Conservation (phyloP, 2,113 vertebrate species). For the Catharus bicknelli region DNA sequence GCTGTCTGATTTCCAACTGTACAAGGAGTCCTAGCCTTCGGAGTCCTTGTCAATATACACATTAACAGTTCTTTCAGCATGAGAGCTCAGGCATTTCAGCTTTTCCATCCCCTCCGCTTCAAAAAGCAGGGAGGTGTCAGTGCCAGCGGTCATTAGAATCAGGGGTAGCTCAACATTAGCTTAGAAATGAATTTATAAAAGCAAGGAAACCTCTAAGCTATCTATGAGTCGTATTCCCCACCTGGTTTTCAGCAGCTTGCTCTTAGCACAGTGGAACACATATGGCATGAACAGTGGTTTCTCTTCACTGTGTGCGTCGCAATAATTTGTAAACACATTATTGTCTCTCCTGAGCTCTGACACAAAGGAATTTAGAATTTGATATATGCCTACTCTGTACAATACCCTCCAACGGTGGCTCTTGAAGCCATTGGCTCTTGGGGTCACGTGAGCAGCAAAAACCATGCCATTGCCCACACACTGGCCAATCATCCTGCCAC, state of each 20-base stretch:
- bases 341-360: conserved; percentile 55
- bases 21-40: conserved; percentile 34
- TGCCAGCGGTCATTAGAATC: not conserved
- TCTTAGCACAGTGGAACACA: conserved; percentile 39
- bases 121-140: conserved; percentile 14
- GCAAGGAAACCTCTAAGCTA: not conserved
- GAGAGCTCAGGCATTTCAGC: not conserved
- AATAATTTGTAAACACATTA: conserved; percentile 61
- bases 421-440: conserved; percentile 23
- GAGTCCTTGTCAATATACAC: conserved; percentile 11
- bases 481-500: conserved; percentile 42
- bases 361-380: conserved; percentile 64
- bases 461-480: conserved; percentile 3
- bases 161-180: not conserved
- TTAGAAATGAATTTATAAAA: conserved; percentile 32
- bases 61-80: not conserved
- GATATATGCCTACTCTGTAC: conserved; percentile 19
- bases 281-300: conserved; percentile 41
- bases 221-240: conserved; percentile 17
- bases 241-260: conserved; percentile 45
- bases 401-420: not conserved
- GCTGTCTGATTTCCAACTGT: conserved; percentile 18
- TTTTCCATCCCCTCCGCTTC: not conserved
- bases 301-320: conserved; percentile 11
- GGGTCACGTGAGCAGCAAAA: conserved; percentile 16